A percentile compares a stretch with the other conserved stretches of the same genome.
phyloP scores from a whole-genome alignment of 2,797 vertebrate genomes.

The Parotocinclus haroldoi region DNA sequence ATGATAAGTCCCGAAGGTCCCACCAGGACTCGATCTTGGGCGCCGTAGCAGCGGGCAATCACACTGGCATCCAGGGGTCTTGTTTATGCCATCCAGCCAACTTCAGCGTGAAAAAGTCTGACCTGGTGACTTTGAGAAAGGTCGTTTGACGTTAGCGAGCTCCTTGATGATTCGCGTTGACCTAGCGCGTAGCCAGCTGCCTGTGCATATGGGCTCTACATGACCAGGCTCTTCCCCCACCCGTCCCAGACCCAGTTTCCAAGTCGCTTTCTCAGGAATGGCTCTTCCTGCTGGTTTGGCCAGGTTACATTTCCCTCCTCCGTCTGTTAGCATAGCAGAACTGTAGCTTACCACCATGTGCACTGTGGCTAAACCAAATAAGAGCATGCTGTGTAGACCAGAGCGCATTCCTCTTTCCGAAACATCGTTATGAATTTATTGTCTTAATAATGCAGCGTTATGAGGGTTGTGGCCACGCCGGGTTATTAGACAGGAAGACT shows the following conservation, averaged over 20 bases:
- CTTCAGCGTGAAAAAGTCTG: no score
- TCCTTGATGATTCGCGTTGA: conserved; percentile 11
- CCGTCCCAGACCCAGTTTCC: conserved; percentile 3
- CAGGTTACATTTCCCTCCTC: conserved; percentile 1
- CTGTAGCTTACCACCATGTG: background rate
- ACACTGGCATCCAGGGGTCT: no score
- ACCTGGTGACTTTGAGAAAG: no score
- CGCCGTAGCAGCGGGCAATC: no score
- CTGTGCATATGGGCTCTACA: conserved; percentile 33
- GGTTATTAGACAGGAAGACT: background rate
- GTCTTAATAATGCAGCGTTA: background rate
- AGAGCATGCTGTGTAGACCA: background rate
- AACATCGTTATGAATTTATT: conserved; percentile 5
- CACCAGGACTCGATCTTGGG: no score
- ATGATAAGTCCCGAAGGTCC: no score
- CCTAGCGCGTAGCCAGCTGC: conserved; percentile 31
- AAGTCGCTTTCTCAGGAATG: conserved; percentile 15
- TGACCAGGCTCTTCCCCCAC: conserved; percentile 18
- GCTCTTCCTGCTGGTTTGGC: conserved; percentile 25
- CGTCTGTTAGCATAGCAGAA: conserved; percentile 24
- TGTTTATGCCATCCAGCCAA: no score
- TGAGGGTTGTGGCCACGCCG: background rate
- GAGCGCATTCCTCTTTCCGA: background rate
- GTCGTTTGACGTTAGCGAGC: background rate
- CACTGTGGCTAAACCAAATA: background rate